These are phyloP conservation scores for Cryptus viduatorius DNA, from an alignment of 2,888 invertebrate genomes.

Conservation along the genomic window DNA sequence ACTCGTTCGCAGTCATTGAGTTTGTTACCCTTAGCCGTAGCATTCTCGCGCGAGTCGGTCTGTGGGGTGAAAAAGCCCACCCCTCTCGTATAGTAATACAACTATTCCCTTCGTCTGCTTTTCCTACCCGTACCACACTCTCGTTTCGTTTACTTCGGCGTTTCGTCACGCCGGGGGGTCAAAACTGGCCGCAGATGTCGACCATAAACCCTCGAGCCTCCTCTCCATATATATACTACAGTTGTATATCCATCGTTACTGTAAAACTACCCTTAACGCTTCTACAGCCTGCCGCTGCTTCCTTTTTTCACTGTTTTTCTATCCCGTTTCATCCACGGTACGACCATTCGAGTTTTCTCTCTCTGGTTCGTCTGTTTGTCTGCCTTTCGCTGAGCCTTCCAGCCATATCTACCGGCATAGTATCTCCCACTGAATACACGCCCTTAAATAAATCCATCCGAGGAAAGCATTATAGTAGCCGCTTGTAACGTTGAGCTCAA, in stretches of 20 bases:
- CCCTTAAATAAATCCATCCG: constrained; percentile 82
- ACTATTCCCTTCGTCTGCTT: constrained; percentile 42
- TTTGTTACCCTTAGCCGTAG: constrained; percentile 51
- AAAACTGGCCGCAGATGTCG: constrained; percentile 84
- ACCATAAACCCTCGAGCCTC: constrained; percentile 78
- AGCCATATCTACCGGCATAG: constrained; percentile 75
- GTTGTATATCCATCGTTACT: constrained; percentile 33
- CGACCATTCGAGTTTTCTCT: constrained; percentile 38
- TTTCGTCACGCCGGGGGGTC: constrained; percentile 84
- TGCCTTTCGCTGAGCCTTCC: constrained; percentile 16
- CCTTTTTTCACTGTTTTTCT: constrained; percentile 13
- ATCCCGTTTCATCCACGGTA: constrained; percentile 44
- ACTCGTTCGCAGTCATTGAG: constrained; percentile 38
- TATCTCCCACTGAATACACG: constrained; percentile 82
- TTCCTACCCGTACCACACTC: constrained; percentile 70
- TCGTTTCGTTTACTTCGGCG: constrained; percentile 74
- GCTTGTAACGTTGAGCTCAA: constrained; percentile 52
- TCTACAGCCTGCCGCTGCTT: constrained; percentile 49
- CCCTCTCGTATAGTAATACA: constrained; percentile 46
- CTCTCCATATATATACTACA: constrained; percentile 66
- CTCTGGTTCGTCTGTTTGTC: constrained; percentile 30
- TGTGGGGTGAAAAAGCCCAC: constrained; percentile 51
- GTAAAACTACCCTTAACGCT: constrained; percentile 33
- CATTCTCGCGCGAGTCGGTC: constrained; percentile 17
- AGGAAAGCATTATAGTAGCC: constrained; percentile 23